These are phyloP conservation scores for Pangasianodon hypophthalmus DNA, from an alignment of 2,113 vertebrate genomes.

Conservation along the genomic window DNA sequence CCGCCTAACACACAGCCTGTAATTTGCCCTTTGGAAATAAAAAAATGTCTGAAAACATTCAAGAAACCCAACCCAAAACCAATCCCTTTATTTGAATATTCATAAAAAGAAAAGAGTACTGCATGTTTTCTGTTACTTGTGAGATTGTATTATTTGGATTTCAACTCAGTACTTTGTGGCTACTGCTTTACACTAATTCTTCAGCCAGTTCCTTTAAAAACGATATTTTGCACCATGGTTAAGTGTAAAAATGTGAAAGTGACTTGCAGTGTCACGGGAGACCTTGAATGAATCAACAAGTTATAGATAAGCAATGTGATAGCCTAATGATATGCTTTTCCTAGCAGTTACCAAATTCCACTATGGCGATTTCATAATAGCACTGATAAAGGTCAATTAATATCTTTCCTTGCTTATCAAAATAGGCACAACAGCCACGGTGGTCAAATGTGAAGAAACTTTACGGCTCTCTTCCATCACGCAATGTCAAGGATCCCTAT, in stretches of 20 bases:
- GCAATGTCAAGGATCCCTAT: not conserved
- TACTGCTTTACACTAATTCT: not conserved
- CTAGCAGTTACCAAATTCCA: not conserved
- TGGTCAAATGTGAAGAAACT: conserved; percentile 13
- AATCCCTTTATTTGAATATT: not conserved
- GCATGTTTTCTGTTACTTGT: not conserved
- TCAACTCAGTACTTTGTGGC: too few species aligned
- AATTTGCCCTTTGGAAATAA: not conserved
- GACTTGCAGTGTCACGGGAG: not conserved
- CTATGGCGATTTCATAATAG: conserved; percentile 6
- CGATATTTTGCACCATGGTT: not conserved
- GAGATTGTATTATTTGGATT: not conserved
- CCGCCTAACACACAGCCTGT: not conserved
- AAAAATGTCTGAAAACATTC: not conserved
- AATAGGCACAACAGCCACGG: not conserved
- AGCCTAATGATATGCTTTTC: not conserved
- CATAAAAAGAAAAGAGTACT: not conserved
- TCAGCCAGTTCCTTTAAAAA: not conserved
- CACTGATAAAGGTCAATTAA: conserved; percentile 39
- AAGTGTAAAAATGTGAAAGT: not conserved
- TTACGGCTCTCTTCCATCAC: not conserved
- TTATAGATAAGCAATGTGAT: conserved; percentile 33
- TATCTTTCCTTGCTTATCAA: conserved; percentile 42
- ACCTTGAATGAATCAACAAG: conserved; percentile 6
- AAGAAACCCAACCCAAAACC: not conserved